Evolutionary conservation across 2,113 vertebrate genomes (phyloP).

Genomic region (Ellobius talpinus): DNA sequence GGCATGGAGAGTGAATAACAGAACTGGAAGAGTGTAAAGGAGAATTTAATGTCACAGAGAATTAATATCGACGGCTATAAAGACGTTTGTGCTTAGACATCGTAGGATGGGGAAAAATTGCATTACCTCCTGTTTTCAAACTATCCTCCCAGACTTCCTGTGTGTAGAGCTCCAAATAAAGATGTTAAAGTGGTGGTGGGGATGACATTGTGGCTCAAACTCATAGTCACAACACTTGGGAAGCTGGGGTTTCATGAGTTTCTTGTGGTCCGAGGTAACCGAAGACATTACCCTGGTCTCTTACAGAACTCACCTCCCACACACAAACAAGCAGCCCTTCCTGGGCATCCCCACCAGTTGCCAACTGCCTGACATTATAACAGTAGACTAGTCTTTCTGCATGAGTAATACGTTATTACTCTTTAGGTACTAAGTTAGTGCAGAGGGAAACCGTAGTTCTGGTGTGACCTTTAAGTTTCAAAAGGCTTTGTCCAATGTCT

Average conservation of each 20-base stretch:
- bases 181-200: neutral
- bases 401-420: neutral
- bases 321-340: neutral
- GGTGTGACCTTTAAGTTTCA: neutral
- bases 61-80: neutral
- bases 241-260: neutral
- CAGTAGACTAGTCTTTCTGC: neutral
- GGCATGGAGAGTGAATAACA: neutral
- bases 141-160: neutral
- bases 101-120: no score
- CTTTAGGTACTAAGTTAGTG: neutral
- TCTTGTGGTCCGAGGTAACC: neutral
- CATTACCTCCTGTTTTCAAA: neutral
- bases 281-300: neutral
- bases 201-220: neutral
- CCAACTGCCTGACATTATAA: no score
- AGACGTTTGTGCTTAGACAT: neutral
- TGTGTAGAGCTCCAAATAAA: neutral
- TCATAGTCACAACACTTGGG: neutral
- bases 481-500: slow-evolving; percentile 71
- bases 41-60: neutral
- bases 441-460: neutral
- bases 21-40: neutral
- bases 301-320: neutral
- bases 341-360: neutral